Evolutionary conservation across 2,888 invertebrate species (phyloP).

Genomic region (Agrochola macilenta): DNA sequence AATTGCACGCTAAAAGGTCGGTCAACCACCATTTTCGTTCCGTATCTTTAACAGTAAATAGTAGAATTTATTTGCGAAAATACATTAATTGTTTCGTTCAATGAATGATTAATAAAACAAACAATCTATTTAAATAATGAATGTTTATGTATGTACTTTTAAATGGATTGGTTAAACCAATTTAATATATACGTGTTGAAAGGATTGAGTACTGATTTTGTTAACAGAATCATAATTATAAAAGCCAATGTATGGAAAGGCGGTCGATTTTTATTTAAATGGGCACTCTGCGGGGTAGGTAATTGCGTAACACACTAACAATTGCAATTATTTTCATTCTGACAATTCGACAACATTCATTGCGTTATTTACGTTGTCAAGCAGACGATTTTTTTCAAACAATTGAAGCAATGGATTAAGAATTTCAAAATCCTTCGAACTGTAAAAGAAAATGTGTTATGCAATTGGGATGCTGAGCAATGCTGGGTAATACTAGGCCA

Average conservation of each 20-base stretch:
- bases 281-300: background rate
- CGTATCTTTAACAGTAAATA: constrained; percentile 43
- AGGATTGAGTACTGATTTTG: constrained; percentile 21
- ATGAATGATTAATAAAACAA: constrained; percentile 40
- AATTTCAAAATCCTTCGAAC: background rate
- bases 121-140: constrained; percentile 22
- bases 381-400: background rate
- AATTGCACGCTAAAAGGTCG: constrained; percentile 47
- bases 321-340: background rate
- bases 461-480: background rate
- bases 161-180: constrained; percentile 29
- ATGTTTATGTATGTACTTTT: constrained; percentile 26
- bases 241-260: background rate
- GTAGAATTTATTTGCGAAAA: constrained; percentile 48
- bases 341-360: background rate
- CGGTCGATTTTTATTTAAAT: background rate
- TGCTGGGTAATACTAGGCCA: background rate
- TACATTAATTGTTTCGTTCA: constrained; percentile 45
- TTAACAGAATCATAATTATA: constrained; percentile 9
- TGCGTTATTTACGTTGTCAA: background rate
- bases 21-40: constrained; percentile 46
- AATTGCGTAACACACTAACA: background rate
- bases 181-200: constrained; percentile 8
- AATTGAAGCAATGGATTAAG: background rate
- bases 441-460: background rate